Conservation (phyloP, 2,888 invertebrate genomes). For the Leptinotarsa rubiginosa region DNA sequence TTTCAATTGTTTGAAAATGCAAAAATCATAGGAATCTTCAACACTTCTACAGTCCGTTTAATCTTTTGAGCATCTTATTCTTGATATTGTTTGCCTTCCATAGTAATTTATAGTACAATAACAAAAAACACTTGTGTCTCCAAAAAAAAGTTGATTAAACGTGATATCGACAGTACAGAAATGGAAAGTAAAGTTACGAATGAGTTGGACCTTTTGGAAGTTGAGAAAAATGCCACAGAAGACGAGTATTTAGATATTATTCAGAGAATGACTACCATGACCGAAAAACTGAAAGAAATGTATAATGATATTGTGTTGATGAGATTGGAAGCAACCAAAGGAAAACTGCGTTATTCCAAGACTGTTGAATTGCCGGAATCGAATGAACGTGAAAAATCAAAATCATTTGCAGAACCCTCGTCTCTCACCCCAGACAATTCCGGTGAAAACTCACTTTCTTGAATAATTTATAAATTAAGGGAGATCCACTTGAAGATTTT, state of each 20-base stretch:
- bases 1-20: too few species aligned
- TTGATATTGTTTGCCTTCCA: too few species aligned
- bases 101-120: too few species aligned
- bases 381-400: background rate
- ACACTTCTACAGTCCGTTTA: too few species aligned
- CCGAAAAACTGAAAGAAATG: slow-evolving; percentile 18
- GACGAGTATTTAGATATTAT: slow-evolving; percentile 20
- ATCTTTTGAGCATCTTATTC: too few species aligned
- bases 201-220: slow-evolving; percentile 20
- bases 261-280: background rate
- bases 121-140: background rate
- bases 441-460: background rate
- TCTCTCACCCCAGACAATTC: background rate
- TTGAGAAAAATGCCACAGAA: slow-evolving; percentile 6
- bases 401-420: background rate
- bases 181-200: slow-evolving; percentile 13
- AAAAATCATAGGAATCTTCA: too few species aligned
- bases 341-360: slow-evolving; percentile 18
- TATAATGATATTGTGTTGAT: slow-evolving; percentile 25
- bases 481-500: too few species aligned
- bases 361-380: slow-evolving; percentile 2
- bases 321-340: slow-evolving; percentile 17
- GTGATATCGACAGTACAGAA: background rate
- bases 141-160: background rate
- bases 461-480: background rate